Evolutionary conservation across 2,888 invertebrate genomes (phyloP), one percentile per base, ranked within the genome.

Genomic region (Coenonympha glycerion): DNA sequence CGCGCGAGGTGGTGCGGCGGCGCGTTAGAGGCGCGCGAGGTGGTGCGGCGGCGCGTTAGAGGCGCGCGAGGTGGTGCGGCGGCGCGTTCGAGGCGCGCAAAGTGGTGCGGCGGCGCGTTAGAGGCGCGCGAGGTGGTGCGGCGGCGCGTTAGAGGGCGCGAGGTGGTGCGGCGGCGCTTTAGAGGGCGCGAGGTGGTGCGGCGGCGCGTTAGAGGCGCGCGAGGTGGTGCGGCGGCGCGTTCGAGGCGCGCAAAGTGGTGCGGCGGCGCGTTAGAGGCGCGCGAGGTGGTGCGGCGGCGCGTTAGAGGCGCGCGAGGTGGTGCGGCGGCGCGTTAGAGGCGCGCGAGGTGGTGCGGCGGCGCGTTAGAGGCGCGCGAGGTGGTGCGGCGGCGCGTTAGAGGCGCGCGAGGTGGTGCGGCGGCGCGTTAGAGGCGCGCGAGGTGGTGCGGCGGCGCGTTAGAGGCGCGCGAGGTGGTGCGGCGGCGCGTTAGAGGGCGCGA

Each of bases 241-340:
- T 99, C 99, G 69, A n/a, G 94, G 94, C 0, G 95, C 93, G 97
- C 98, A 98, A n/a, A n/a, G n/a, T n/a, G n/a, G n/a, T n/a, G n/a
- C 1, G 95, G 93, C 73, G 96, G 96, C 81, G 92, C 92, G 85
- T 96, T n/a, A n/a, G n/a, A n/a, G n/a, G n/a, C n/a, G n/a, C n/a
- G n/a, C n/a, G n/a, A n/a, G n/a, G n/a, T n/a, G n/a, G n/a, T n/a
- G n/a, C n/a, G n/a, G 21, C 45, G 2, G 30, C 8, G 30, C 5
- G 31, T 31, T 33, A 33, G 15, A 33, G 8, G 16, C 31, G 31
- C 31, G 31, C 15, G 18, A 46, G 34, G 48, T 53, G 60, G 31
- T 33, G 31, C 31, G 31, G 31, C 31, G 31, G 87, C 76, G 99
- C 98, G 44, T 95, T n/a, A n/a, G n/a, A n/a, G n/a, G n/a, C n/a